phyloP scores from a whole-genome alignment of 1,140 invertebrate species.

The Drosophila pachea region DNA sequence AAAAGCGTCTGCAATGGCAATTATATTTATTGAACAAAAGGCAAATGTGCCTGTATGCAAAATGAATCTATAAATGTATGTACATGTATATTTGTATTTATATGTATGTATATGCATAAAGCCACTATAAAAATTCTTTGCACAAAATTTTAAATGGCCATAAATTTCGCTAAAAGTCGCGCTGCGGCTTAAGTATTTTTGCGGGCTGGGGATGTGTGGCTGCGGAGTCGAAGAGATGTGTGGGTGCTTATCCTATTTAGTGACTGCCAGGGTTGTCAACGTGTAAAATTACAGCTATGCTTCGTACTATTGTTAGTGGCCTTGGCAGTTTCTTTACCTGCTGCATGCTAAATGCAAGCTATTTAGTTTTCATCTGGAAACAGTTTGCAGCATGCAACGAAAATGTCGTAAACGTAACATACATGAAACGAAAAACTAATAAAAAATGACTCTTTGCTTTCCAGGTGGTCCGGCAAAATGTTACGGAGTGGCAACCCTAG shows the following conservation, averaged over 20 bases:
- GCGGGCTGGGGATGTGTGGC: neutral
- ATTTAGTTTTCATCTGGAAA: conserved; percentile 32
- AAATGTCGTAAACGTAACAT: conserved; percentile 38
- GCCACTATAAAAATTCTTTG: conserved; percentile 59
- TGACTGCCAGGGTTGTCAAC: conserved; percentile 52
- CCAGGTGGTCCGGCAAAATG: conserved; percentile 62
- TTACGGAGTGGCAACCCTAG: conserved; percentile 59
- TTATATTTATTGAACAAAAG: conserved; percentile 70
- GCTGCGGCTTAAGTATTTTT: conserved; percentile 42
- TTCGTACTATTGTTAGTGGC: conserved; percentile 29
- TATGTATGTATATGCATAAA: conserved; percentile 34
- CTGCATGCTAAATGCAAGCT: conserved; percentile 29
- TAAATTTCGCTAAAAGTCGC: conserved; percentile 55
- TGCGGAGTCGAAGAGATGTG: conserved; percentile 3
- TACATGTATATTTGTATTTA: conserved; percentile 8
- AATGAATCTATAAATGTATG: conserved; percentile 11
- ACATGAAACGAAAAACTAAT: conserved; percentile 43
- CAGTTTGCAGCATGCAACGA: neutral
- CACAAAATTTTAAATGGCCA: conserved; percentile 52
- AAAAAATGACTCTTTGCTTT: conserved; percentile 48
- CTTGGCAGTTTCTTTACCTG: conserved; percentile 38
- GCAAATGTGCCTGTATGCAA: conserved; percentile 24
- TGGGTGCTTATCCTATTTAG: conserved; percentile 51
- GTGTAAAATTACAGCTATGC: conserved; percentile 3
- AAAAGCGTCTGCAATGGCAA: conserved; percentile 62